A percentile compares a stretch with the other conserved stretches of the same genome.
phyloP scores from a whole-genome alignment of 2,797 vertebrate genomes.

The Sternotherus odoratus region DNA sequence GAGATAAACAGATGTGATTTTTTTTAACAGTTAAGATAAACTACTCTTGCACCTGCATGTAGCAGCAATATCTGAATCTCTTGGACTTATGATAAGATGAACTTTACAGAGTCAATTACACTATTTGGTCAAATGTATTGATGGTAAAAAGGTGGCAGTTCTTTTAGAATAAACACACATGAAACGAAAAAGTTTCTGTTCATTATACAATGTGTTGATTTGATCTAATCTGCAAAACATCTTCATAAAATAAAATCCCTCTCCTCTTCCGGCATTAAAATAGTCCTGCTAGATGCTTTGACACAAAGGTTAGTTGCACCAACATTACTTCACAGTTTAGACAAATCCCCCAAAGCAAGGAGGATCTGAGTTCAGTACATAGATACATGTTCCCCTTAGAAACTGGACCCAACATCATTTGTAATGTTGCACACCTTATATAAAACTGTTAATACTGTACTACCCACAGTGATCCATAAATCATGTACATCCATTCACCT shows the following conservation, averaged over 20 bases:
- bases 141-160: neutral
- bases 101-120: neutral
- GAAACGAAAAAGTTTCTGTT: neutral
- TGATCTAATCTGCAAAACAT: slow-evolving; percentile 8
- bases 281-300: neutral
- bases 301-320: neutral
- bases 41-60: slow-evolving; percentile 74
- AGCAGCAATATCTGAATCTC: neutral
- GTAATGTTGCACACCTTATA: neutral
- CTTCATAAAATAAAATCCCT: neutral
- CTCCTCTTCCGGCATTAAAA: fast-evolving
- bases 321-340: neutral
- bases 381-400: neutral
- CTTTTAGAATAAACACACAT: neutral
- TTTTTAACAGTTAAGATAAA: slow-evolving; percentile 83
- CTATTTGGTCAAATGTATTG: neutral
- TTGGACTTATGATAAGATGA: neutral
- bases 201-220: neutral
- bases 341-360: neutral
- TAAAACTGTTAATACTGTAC: neutral
- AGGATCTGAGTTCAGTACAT: neutral
- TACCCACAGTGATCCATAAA: neutral
- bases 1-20: slow-evolving; percentile 88
- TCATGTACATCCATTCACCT: neutral
- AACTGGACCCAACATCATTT: neutral